Base-by-base conservation (phyloP, 2,113 vertebrate genomes). In the Mastomys coucha region DNA sequence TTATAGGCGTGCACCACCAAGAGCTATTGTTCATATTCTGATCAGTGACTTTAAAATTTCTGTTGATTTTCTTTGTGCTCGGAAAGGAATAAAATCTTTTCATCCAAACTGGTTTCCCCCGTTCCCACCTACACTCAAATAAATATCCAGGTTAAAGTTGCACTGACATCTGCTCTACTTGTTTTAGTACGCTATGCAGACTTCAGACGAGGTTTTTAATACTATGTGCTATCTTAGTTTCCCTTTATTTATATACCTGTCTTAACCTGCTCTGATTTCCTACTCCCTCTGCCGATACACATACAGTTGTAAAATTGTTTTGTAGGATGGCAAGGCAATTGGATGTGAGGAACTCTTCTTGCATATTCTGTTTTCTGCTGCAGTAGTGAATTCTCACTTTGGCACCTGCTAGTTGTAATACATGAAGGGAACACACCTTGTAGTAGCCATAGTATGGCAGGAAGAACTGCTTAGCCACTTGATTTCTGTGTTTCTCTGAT, bases 1-100 rank as follows among this genome's bases (percentile, higher is more conserved):
- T n/a, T n/a, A n/a, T n/a, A n/a, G n/a, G n/a, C n/a, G n/a, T n/a
- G n/a, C n/a, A n/a, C n/a, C n/a, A n/a, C n/a, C n/a, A n/a, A n/a
- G n/a, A n/a, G n/a, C n/a, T 93, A 95, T 49, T 97, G 75, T 98
- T 91, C 19, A 78, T 95, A 97, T 90, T 97, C 67, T 96, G 91
- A 84, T 76, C 78, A 96, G 76, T 88, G 97, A 93, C 94, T 98
- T 96, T 95, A 90, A 97, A 97, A 94, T 96, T 98, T 91, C 91
- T 93, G 11, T 96, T 91, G 0, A 84, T 97, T 95, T 70, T 95
- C 85, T 96, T 91, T 96, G 69, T 97, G 93, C 95, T 96, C 91
- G 51, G 51, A 39, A 96, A 94, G 77, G 87, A 94, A 97, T 42
- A n/a, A n/a, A n/a, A n/a, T 93, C 84, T 97, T 97, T 84, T 97